Percentiles rank a stretch among this genome's conserved stretches.
Evolutionary conservation across 2,888 invertebrate species (phyloP).

Genomic region (Drosophila greeni): DNA sequence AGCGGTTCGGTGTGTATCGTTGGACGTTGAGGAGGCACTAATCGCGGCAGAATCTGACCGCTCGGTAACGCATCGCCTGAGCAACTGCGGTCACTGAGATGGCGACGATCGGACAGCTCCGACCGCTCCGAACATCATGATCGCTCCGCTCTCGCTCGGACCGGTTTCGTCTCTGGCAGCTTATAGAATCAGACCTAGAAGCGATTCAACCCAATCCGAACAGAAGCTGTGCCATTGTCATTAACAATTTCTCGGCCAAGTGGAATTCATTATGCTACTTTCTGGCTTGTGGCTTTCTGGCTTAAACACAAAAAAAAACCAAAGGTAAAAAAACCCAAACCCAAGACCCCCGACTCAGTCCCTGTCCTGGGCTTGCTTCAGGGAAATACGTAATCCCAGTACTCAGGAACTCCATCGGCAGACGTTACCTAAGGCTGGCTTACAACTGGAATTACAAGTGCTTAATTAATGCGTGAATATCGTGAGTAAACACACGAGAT

Average conservation of each 20-base stretch:
- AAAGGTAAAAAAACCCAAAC: neutral
- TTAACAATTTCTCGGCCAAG: constrained; percentile 3
- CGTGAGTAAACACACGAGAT: neutral
- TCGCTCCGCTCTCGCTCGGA: constrained; percentile 8
- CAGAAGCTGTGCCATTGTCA: constrained; percentile 5
- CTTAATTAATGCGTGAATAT: constrained; percentile 19
- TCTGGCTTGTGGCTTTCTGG: neutral
- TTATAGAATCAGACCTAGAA: constrained; percentile 14
- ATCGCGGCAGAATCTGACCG: constrained; percentile 29
- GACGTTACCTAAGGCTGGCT: neutral
- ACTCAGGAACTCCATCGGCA: neutral
- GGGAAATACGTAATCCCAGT: constrained; percentile 1
- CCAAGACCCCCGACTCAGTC: neutral
- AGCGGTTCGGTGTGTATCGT: neutral
- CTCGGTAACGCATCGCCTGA: constrained; percentile 56
- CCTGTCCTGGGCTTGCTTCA: neutral
- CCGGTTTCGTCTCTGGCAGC: constrained; percentile 10
- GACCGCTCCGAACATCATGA: neutral
- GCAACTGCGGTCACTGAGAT: constrained; percentile 52
- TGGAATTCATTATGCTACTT: constrained; percentile 4
- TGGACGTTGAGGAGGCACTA: constrained; percentile 4
- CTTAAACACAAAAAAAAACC: no score
- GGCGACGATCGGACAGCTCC: neutral
- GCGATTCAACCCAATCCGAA: constrained; percentile 5
- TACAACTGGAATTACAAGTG: constrained; percentile 11